phyloP scores from a whole-genome alignment of 2,888 invertebrate species.

The Calliopum simillimum region DNA sequence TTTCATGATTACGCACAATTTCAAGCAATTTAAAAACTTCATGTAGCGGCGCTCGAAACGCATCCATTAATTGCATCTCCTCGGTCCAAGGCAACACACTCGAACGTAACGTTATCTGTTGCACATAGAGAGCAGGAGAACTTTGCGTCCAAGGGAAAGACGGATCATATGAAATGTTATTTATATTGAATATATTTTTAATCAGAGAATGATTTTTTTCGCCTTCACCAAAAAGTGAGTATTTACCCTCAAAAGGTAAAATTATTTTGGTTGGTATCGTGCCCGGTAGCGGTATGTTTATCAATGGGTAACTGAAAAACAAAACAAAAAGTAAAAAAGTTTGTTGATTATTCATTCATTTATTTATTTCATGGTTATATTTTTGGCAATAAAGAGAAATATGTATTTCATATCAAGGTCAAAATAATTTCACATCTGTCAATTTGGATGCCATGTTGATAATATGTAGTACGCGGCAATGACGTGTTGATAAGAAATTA shows the following conservation, averaged over 20 bases:
- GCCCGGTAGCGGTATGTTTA: slow-evolving; percentile 90
- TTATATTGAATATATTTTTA: slow-evolving; percentile 52
- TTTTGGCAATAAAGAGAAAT: no score
- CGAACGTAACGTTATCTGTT: slow-evolving; percentile 80
- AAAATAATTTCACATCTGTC: slow-evolving; percentile 5
- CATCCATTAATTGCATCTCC: slow-evolving; percentile 86
- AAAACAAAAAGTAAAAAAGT: slow-evolving; percentile 18
- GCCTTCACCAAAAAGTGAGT: slow-evolving; percentile 56
- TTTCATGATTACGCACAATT: slow-evolving; percentile 81
- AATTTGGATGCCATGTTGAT: neutral
- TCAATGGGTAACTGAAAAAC: slow-evolving; percentile 78
- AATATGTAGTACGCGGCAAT: no score
- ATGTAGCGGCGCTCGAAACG: slow-evolving; percentile 89
- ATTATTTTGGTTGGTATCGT: slow-evolving; percentile 83
- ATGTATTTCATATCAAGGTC: neutral
- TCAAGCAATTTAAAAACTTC: slow-evolving; percentile 91
- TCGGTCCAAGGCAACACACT: slow-evolving; percentile 90
- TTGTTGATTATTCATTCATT: no score
- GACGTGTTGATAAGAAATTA: no score
- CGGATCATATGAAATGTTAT: slow-evolving; percentile 59
- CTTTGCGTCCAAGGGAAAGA: slow-evolving; percentile 74
- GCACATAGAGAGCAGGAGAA: slow-evolving; percentile 75
- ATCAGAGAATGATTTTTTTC: slow-evolving; percentile 53
- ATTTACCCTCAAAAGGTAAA: slow-evolving; percentile 69
- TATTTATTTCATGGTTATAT: no score